A percentile compares a stretch with the other conserved stretches of the same genome.
phyloP scores from a whole-genome alignment of 2,888 invertebrate genomes.

The Mythimna lalbum region DNA sequence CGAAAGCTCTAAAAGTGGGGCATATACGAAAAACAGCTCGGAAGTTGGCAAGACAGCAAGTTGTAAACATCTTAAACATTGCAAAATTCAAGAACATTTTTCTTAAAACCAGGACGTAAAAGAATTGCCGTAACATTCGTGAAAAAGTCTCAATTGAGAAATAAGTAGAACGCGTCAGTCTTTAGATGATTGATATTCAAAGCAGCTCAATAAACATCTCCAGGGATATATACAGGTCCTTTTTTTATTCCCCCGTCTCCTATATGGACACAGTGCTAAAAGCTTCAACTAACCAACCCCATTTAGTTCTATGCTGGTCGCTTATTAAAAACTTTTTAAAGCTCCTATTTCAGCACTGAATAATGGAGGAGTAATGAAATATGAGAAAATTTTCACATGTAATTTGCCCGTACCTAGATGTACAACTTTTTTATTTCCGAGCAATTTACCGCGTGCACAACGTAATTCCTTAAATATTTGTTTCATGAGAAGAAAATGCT shows the following conservation, averaged over 20 bases:
- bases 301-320: slow-evolving; percentile 41
- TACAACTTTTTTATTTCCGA: slow-evolving; percentile 61
- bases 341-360: slow-evolving; percentile 42
- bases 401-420: slow-evolving; percentile 48
- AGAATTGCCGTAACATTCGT: slow-evolving; percentile 35
- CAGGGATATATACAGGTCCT: slow-evolving; percentile 26
- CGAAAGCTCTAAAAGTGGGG: slow-evolving; percentile 46
- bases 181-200: slow-evolving; percentile 40
- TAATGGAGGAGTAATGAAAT: slow-evolving; percentile 47
- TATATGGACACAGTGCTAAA: slow-evolving; percentile 31
- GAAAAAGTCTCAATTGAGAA: slow-evolving; percentile 37
- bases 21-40: slow-evolving; percentile 39
- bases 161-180: slow-evolving; percentile 16
- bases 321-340: slow-evolving; percentile 60
- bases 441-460: slow-evolving; percentile 57
- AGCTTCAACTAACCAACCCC: slow-evolving; percentile 43
- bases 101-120: slow-evolving; percentile 43
- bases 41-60: slow-evolving; percentile 55
- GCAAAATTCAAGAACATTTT: slow-evolving; percentile 48
- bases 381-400: slow-evolving; percentile 44
- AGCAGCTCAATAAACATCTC: slow-evolving; percentile 26
- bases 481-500: slow-evolving; percentile 34
- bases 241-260: slow-evolving; percentile 9
- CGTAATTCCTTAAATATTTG: slow-evolving; percentile 59
- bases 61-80: slow-evolving; percentile 53